Evolutionary conservation across 2,797 vertebrate genomes (phyloP).

Genomic region (Eurystomus glaucurus): DNA sequence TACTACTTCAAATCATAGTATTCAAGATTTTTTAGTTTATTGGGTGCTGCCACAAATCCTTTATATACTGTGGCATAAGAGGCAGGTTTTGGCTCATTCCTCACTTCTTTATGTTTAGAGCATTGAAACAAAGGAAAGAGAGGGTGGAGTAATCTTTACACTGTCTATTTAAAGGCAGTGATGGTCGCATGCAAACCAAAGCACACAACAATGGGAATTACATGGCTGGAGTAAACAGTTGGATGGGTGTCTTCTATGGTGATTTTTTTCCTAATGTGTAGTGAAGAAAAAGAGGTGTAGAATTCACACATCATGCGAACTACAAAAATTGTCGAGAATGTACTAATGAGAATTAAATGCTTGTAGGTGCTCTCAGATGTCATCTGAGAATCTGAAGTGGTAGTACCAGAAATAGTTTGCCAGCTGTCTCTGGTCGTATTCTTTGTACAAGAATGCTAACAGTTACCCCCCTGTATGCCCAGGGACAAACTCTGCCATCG

Average conservation of each 20-base stretch:
- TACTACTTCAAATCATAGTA: slow-evolving; percentile 15
- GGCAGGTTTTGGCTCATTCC: slow-evolving; percentile 29
- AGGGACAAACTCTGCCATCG: slow-evolving; percentile 47
- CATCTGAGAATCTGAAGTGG: slow-evolving; percentile 61
- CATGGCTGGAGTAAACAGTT: slow-evolving; percentile 27
- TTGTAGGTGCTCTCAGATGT: slow-evolving; percentile 60
- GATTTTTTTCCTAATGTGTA: background rate
- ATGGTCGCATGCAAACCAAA: slow-evolving; percentile 29
- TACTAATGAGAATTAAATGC: slow-evolving; percentile 62
- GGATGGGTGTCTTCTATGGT: background rate
- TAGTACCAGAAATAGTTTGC: slow-evolving; percentile 69
- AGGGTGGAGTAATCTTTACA: slow-evolving; percentile 51
- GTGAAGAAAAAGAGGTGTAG: background rate
- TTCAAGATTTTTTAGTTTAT: slow-evolving; percentile 16
- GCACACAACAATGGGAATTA: slow-evolving; percentile 25
- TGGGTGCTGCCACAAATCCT: slow-evolving; percentile 27
- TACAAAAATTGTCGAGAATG: slow-evolving; percentile 20
- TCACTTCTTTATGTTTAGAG: slow-evolving; percentile 58
- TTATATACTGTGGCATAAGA: slow-evolving; percentile 4
- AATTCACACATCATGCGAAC: slow-evolving; percentile 11
- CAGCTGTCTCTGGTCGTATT: slow-evolving; percentile 70
- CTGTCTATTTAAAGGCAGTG: slow-evolving; percentile 55
- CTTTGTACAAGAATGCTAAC: slow-evolving; percentile 60
- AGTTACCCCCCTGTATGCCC: background rate
- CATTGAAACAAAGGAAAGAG: slow-evolving; percentile 49